Percentiles rank a stretch among this genome's conserved stretches.
phyloP scores from a whole-genome alignment of 2,797 vertebrate genomes.

The Trachops cirrhosus region DNA sequence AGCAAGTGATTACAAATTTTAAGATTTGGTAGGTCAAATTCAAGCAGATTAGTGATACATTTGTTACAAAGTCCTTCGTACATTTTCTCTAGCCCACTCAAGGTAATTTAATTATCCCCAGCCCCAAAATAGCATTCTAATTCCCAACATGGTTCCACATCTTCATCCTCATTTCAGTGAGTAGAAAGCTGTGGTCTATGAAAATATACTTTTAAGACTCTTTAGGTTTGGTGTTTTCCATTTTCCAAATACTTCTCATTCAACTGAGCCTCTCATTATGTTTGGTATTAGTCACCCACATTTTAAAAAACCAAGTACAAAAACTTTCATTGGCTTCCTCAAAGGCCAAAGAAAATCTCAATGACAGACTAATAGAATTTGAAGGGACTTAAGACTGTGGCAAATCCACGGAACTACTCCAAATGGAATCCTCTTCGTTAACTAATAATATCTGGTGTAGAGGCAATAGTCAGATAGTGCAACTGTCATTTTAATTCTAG shows the following conservation, averaged over 20 bases:
- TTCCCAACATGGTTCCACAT: neutral
- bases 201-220: slow-evolving; percentile 25
- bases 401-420: slow-evolving; percentile 41
- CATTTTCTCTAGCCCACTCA: neutral
- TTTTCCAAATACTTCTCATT: slow-evolving; percentile 53
- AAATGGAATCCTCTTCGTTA: slow-evolving; percentile 24
- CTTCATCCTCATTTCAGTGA: neutral
- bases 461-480: neutral
- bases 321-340: slow-evolving; percentile 36
- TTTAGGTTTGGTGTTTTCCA: slow-evolving; percentile 26
- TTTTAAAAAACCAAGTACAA: slow-evolving; percentile 28
- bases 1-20: slow-evolving; percentile 12
- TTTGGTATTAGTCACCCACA: slow-evolving; percentile 2
- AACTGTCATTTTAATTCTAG: slow-evolving; percentile 21
- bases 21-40: slow-evolving; percentile 5
- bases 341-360: slow-evolving; percentile 45
- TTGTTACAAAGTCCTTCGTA: neutral
- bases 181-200: neutral
- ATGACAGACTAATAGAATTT: neutral
- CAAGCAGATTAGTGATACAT: neutral
- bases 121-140: neutral
- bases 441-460: slow-evolving; percentile 3
- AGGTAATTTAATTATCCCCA: neutral
- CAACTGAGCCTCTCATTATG: slow-evolving; percentile 24
- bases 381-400: neutral